Conservation (phyloP, 1,140 invertebrate species). For the Eupristina koningsbergeri region DNA sequence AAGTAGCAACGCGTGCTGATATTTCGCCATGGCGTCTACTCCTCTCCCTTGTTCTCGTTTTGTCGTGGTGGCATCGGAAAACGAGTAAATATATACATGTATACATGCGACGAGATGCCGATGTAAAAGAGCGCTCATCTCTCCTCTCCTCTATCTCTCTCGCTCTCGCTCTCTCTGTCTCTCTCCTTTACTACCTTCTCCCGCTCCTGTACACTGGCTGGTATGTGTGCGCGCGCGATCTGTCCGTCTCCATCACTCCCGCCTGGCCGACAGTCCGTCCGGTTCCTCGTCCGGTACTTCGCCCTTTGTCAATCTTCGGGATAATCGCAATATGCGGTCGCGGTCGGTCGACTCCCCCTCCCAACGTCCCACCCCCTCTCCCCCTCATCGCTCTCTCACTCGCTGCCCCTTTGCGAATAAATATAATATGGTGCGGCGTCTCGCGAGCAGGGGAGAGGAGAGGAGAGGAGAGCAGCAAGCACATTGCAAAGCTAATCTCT, state of each 20-base stretch:
- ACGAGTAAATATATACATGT: neutral
- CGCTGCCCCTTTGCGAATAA: neutral
- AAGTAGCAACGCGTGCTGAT: neutral
- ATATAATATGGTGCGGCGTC: neutral
- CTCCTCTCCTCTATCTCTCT: constrained; percentile 17
- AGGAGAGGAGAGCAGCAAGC: no score
- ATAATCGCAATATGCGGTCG: neutral
- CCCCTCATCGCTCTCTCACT: no score
- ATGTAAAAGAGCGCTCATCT: constrained; percentile 26
- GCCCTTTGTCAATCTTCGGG: constrained; percentile 35
- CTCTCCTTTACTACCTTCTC: neutral
- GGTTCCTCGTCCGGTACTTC: constrained; percentile 13
- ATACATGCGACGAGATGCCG: constrained; percentile 9
- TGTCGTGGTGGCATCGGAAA: constrained; percentile 35
- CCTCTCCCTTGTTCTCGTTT: neutral
- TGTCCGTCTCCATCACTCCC: constrained; percentile 9
- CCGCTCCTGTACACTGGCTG: no score
- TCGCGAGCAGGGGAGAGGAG: no score
- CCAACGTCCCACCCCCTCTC: no score
- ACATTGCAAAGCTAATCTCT: neutral
- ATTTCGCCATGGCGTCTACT: constrained; percentile 25
- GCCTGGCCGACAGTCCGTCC: constrained; percentile 7
- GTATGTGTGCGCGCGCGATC: neutral
- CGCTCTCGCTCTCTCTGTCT: neutral
- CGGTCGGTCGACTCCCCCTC: no score